A percentile compares a stretch with the other conserved stretches of the same genome.
Evolutionary conservation across 2,888 invertebrate genomes (phyloP).

Genomic region (Zele albiditarsus): DNA sequence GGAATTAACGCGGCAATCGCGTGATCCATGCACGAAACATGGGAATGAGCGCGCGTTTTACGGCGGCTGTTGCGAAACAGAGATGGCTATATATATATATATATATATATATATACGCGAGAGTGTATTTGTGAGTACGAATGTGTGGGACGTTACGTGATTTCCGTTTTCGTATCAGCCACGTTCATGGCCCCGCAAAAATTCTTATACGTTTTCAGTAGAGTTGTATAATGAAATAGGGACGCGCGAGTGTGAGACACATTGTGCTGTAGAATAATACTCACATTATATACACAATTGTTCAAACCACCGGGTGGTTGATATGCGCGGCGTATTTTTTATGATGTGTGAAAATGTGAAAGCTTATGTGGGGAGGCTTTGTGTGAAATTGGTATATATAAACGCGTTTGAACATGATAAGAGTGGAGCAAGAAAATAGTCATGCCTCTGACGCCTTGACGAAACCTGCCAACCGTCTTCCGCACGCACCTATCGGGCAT

Average conservation of each 20-base stretch:
- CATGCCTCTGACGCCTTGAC: slow-evolving; percentile 49
- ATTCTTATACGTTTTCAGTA: slow-evolving; percentile 16
- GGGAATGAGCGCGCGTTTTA: slow-evolving; percentile 23
- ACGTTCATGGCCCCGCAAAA: slow-evolving; percentile 22
- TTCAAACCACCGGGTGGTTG: not conserved
- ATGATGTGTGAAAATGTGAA: slow-evolving; percentile 14
- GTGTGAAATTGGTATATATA: slow-evolving; percentile 14
- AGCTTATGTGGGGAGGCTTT: slow-evolving; percentile 2
- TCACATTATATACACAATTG: not conserved
- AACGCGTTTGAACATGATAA: slow-evolving; percentile 16
- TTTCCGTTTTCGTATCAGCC: slow-evolving; percentile 29
- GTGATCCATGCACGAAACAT: slow-evolving; percentile 58
- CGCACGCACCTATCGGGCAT: slow-evolving; percentile 65
- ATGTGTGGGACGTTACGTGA: slow-evolving; percentile 17
- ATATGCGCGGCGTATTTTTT: slow-evolving; percentile 2
- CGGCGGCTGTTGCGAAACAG: not conserved
- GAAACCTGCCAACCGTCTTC: slow-evolving; percentile 53
- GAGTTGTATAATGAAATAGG: slow-evolving; percentile 25
- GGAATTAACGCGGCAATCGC: slow-evolving; percentile 71
- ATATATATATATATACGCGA: slow-evolving; percentile 30
- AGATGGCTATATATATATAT: slow-evolving; percentile 21
- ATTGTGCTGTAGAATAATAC: too few species aligned
- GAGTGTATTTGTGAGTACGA: not conserved
- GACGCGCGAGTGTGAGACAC: not conserved
- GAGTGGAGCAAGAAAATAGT: slow-evolving; percentile 34